Conservation (phyloP, 2,888 invertebrate species). For the Lepidochitona cinerea region DNA sequence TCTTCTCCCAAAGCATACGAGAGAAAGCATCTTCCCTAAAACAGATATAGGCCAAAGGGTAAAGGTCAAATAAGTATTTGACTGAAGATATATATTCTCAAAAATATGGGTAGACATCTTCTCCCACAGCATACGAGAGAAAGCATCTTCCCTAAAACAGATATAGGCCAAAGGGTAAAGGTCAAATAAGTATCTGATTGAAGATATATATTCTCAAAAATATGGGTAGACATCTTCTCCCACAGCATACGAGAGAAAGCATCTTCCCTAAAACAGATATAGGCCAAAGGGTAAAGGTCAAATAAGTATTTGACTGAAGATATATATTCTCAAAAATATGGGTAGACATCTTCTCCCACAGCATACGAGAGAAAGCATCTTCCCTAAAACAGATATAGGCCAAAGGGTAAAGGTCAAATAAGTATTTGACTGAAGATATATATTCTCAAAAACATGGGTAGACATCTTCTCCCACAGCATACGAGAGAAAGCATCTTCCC, state of each 20-base stretch:
- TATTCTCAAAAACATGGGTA: conserved; percentile 84
- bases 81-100: conserved; percentile 92
- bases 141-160: conserved; percentile 82
- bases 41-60: no score
- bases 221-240: conserved; percentile 73
- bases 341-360: conserved; percentile 70
- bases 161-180: no score
- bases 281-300: no score
- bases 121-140: conserved; percentile 78
- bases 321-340: conserved; percentile 93
- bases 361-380: conserved; percentile 80
- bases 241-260: conserved; percentile 79
- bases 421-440: conserved; percentile 95
- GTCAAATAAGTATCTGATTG: no score
- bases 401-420: no score
- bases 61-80: no score
- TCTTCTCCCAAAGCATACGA: conserved; percentile 75
- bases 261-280: conserved; percentile 83
- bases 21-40: conserved; percentile 83
- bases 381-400: no score
- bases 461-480: conserved; percentile 74
- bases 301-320: no score
- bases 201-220: conserved; percentile 93
- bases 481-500: conserved; percentile 82
- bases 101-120: conserved; percentile 78